Evolutionary conservation across 2,888 invertebrate genomes (phyloP).

Genomic region (Loripinus fragilis): DNA sequence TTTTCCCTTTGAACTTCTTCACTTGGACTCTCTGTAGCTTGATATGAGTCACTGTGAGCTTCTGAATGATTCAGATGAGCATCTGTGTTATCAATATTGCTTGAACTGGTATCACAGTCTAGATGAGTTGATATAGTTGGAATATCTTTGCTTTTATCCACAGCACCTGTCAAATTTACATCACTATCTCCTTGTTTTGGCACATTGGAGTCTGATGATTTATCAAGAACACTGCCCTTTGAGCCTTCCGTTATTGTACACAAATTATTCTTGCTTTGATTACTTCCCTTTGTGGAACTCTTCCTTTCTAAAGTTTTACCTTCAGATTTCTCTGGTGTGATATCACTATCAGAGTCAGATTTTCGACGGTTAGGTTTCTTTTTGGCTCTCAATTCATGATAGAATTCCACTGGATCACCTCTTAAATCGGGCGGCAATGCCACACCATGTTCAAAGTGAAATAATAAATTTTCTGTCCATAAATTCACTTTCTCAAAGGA

Average conservation of each 20-base stretch:
- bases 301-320: constrained; percentile 38
- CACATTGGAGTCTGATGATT: constrained; percentile 4
- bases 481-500: constrained; percentile 94
- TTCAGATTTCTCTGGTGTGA: constrained; percentile 12
- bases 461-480: constrained; percentile 87
- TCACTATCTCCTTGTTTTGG: constrained; percentile 8
- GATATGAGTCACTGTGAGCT: background rate
- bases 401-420: constrained; percentile 70
- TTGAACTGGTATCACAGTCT: background rate
- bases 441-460: constrained; percentile 75
- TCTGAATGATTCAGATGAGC: background rate
- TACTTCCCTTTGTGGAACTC: constrained; percentile 39
- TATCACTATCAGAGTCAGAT: constrained; percentile 21
- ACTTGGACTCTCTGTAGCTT: background rate
- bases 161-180: background rate
- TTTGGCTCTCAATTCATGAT: constrained; percentile 40
- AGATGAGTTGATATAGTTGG: background rate
- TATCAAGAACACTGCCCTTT: background rate
- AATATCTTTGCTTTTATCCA: background rate
- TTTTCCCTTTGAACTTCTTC: background rate
- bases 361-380: constrained; percentile 16
- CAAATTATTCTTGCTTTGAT: constrained; percentile 37
- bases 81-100: background rate
- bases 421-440: constrained; percentile 70
- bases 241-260: constrained; percentile 29